These are phyloP conservation scores for Coendou prehensilis DNA, from an alignment of 2,797 vertebrate genomes.

Conservation along the genomic window DNA sequence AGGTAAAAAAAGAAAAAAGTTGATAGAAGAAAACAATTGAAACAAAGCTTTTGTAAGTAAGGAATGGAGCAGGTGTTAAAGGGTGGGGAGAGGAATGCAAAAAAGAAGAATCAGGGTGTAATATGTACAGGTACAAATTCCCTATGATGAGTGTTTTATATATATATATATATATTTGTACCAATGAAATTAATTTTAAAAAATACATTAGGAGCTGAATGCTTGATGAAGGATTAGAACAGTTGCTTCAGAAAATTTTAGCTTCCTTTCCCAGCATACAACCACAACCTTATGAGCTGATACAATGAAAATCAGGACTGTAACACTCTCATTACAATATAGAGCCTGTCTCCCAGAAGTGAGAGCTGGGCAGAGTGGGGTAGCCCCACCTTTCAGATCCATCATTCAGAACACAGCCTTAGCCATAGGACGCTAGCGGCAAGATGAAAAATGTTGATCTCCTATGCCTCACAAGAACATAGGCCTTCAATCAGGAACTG, in stretches of 20 bases:
- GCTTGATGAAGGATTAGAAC: neutral
- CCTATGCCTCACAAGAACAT: neutral
- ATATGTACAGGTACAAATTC: too few relatives aligned
- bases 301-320: neutral
- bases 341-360: neutral
- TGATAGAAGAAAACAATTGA: too few relatives aligned
- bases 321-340: neutral
- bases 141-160: too few relatives aligned
- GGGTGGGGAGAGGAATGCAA: too few relatives aligned
- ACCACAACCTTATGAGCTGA: neutral
- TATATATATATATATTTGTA: too few relatives aligned
- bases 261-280: neutral
- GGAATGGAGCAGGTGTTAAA: too few relatives aligned
- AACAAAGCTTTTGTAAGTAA: neutral
- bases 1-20: too few relatives aligned
- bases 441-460: neutral
- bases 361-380: neutral
- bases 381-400: neutral
- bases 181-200: neutral
- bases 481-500: neutral
- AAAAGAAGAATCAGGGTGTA: too few relatives aligned
- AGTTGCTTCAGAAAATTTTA: neutral
- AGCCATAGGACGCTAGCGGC: neutral
- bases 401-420: neutral
- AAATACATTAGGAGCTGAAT: neutral